phyloP scores from a whole-genome alignment of 2,888 invertebrate species.

The Schrankia costaestrigalis region DNA sequence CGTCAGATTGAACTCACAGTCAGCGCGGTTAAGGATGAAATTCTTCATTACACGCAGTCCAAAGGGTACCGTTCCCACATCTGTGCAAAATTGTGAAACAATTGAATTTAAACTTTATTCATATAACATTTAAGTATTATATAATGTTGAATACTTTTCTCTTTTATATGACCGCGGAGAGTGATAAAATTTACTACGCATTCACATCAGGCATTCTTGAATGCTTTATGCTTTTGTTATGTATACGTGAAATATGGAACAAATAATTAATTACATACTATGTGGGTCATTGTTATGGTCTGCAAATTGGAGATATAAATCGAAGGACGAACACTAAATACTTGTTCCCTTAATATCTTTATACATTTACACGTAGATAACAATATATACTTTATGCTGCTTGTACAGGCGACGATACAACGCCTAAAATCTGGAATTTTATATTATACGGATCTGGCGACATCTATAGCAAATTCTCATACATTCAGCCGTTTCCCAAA shows the following conservation, averaged over 20 bases:
- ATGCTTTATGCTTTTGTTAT: conserved; percentile 52
- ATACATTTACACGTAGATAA: too few species aligned
- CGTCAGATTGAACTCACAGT: conserved; percentile 49
- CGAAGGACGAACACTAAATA: conserved; percentile 39
- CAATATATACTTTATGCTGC: too few species aligned
- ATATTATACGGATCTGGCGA: too few species aligned
- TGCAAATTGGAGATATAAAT: conserved; percentile 51
- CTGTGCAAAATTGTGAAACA: conserved; percentile 38
- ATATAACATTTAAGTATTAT: neutral
- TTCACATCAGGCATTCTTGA: conserved; percentile 40
- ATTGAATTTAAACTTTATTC: conserved; percentile 53
- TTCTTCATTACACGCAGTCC: conserved; percentile 49
- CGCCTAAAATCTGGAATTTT: too few species aligned
- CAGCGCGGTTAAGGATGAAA: conserved; percentile 48
- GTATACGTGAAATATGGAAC: conserved; percentile 54
- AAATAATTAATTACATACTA: conserved; percentile 59
- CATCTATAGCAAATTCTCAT: too few species aligned
- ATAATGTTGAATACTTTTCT: conserved; percentile 32
- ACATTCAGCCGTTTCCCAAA: too few species aligned
- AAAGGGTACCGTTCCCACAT: conserved; percentile 62
- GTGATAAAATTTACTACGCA: conserved; percentile 57
- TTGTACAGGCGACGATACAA: too few species aligned
- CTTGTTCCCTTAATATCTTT: too few species aligned
- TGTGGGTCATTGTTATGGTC: conserved; percentile 60
- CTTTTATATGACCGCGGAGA: conserved; percentile 64